Base-by-base conservation (phyloP, 1,140 invertebrate genomes). In the Magallana angulata region DNA sequence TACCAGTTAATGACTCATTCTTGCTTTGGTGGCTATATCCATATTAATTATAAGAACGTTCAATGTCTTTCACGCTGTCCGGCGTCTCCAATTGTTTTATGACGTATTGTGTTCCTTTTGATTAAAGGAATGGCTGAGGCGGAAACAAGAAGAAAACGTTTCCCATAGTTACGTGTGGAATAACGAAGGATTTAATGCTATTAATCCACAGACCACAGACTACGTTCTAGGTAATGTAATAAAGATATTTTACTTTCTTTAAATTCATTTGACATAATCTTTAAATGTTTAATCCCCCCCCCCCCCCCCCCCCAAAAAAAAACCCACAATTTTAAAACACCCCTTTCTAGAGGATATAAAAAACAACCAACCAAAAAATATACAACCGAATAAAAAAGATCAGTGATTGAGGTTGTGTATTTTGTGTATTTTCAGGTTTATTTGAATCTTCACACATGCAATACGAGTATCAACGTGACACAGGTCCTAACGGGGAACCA, bases 381-480 rank as follows among this genome's bases (percentile, higher is more conserved):
- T 62, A 64, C 14, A 64, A 64, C 1, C 14, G 3, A 64, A 64
- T 18, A 64, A 48, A 48, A 48, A 48, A 48, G 5, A 2, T 5
- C 36, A 48, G 5, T 5, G 5, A 48, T 4, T 48, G 36, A 48
- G 36, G 5, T 48, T 2, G 36, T 8, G 24, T 24, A 7, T 24
- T 82, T 48, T 2, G 36, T 8, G 24, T 24, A 7, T 24, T 82
- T 89, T 24, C 87, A 95, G 95, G 95, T 84, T 92, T 97, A 64
- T 97, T 97, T 93, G 94, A 96, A 1, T 97, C 97, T 90, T 96
- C 96, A 1, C 97, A 98, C 92, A 94, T 99, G 90, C 95, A 96
- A 30, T 97, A 97, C 95, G 96, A 96, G 76, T 92, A 96, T 91
- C 96, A 97, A 89, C 95, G 98, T 88, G 95, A 96, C 18, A 95